Percentiles rank a stretch among this genome's conserved stretches.
Conservation (phyloP, 2,113 vertebrate species). For the Sander lucioperca region DNA sequence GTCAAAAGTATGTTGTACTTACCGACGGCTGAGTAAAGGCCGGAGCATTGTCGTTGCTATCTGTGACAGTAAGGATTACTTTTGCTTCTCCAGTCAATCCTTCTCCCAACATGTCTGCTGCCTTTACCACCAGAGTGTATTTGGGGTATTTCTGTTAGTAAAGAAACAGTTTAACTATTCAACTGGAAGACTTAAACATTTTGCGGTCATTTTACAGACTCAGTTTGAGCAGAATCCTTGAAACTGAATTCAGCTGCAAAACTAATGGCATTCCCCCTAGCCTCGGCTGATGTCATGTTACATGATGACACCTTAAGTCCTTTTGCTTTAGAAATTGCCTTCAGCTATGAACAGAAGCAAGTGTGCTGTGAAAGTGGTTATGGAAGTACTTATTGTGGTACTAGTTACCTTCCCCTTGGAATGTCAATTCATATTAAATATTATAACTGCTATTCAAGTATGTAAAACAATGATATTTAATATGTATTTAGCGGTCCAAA, state of each 20-base stretch:
- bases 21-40: slow-evolving; percentile 80
- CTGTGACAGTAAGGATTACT: slow-evolving; percentile 85
- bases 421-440: no score
- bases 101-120: slow-evolving; percentile 80
- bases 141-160: slow-evolving; percentile 82
- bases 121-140: slow-evolving; percentile 86
- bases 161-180: not conserved
- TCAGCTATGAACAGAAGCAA: not conserved
- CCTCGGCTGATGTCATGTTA: not conserved
- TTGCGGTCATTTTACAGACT: not conserved
- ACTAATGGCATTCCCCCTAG: not conserved
- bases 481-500: no score
- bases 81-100: slow-evolving; percentile 73
- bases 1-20: slow-evolving; percentile 56
- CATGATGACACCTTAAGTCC: not conserved
- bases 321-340: not conserved
- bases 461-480: no score
- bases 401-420: no score
- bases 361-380: not conserved
- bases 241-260: not conserved
- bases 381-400: not conserved
- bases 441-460: no score
- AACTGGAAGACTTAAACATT: not conserved
- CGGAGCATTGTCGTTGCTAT: slow-evolving; percentile 89
- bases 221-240: not conserved